Base-by-base conservation (phyloP, 2,113 vertebrate species). In the Lichenostomus cassidix region DNA sequence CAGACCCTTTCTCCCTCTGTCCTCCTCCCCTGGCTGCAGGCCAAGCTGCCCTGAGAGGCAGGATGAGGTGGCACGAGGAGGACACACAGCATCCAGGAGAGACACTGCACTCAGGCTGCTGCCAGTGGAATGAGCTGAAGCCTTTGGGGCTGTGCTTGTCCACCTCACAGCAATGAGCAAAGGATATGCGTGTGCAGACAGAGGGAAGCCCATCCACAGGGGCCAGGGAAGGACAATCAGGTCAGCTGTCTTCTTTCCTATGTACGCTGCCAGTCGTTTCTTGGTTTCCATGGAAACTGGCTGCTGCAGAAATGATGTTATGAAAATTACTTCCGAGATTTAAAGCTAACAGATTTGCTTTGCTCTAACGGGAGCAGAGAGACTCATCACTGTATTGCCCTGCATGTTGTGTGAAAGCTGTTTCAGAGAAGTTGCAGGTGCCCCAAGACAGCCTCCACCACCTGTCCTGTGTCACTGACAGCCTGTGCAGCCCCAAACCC, bases 401-500 rank as follows among this genome's bases (percentile, higher is more conserved):
- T 70, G 46, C 0, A 0, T 10, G 65, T 39, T 52, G 46, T 13
- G 1, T 63, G 50, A 59, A 68, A 47, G 29, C 0, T 0, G 24
- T 20, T 56, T 41, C 33, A 55, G 42, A 67, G 59, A 42, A 75
- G 44, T 2, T 27, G 24, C 29, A 37, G 33, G 19, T 47, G 19
- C 53, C 53, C 39, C 0, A 2, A 5, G 46, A 37, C 31, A 87
- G 55, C n/a, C 47, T 59, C 41, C 39, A 18, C 28, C 4, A 1
- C 42, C 58, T 31, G 46, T 60, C 60, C 78, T 1, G 2, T 25
- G 64, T 12, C 20, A 0, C 70, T 31, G 47, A 17, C 23, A 87
- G 37, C 35, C 3, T 2, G 4, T 3, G 2, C 33, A 58, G 65
- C 58, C 39, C 44, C 64, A 62, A 70, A 47, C 11, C 28, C 52